Percentiles rank a stretch among this genome's conserved stretches.
These are phyloP conservation scores for Iphiclides podalirius DNA, from an alignment of 2,888 invertebrate genomes.

Conservation along the genomic window DNA sequence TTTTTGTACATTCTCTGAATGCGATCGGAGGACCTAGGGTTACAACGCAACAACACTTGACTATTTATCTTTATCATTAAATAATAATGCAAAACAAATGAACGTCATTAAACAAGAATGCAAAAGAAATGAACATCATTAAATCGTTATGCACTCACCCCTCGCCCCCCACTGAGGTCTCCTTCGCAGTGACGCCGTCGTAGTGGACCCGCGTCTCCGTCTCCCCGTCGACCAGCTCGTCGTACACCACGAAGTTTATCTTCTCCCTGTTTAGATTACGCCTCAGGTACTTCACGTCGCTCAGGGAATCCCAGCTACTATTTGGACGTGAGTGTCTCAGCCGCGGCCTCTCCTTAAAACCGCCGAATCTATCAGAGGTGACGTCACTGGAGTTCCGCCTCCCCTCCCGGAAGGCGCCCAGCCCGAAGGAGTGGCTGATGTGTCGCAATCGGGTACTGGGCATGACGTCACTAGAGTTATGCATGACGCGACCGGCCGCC, in stretches of 20 bases:
- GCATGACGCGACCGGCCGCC: background rate
- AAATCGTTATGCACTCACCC: slow-evolving; percentile 65
- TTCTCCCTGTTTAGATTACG: slow-evolving; percentile 65
- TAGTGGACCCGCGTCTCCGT: slow-evolving; percentile 83
- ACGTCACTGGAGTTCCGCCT: background rate
- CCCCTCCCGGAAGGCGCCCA: too few relatives aligned
- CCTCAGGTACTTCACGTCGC: slow-evolving; percentile 64
- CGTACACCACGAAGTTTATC: slow-evolving; percentile 83
- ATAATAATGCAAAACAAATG: too few relatives aligned
- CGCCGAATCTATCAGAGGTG: background rate
- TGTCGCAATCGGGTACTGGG: too few relatives aligned
- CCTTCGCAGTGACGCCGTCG: slow-evolving; percentile 83
- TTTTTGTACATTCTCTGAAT: too few relatives aligned
- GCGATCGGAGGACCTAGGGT: too few relatives aligned
- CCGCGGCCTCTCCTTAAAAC: background rate
- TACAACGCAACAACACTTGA: too few relatives aligned
- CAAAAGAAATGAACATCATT: too few relatives aligned
- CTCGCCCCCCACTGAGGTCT: slow-evolving; percentile 79
- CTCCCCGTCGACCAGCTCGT: slow-evolving; percentile 85
- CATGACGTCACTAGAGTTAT: too few relatives aligned
- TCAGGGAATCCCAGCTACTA: slow-evolving; percentile 37
- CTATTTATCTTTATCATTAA: too few relatives aligned
- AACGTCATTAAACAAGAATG: too few relatives aligned
- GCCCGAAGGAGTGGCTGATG: too few relatives aligned
- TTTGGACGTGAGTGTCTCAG: slow-evolving; percentile 14